Evolutionary conservation across 2,797 vertebrate genomes (phyloP).

Genomic region (Gallirallus australis): DNA sequence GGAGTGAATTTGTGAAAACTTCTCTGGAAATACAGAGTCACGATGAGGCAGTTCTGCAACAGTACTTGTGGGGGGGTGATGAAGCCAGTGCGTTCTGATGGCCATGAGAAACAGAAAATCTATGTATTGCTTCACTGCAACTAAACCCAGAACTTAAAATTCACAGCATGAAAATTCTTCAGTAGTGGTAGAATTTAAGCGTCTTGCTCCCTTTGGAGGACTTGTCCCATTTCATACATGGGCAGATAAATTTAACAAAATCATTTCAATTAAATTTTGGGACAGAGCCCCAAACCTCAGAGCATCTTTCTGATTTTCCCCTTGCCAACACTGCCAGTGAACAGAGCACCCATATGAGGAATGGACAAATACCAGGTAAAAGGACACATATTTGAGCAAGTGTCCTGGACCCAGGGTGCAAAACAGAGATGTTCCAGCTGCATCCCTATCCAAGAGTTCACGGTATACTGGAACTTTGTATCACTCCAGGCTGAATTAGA

Average conservation of each 20-base stretch:
- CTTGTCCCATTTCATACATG: not conserved
- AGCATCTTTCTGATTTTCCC: not conserved
- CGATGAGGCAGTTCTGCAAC: not conserved
- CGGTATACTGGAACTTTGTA: rapidly evolving
- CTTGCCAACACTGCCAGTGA: not conserved
- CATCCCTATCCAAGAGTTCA: not conserved
- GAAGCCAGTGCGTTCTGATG: not conserved
- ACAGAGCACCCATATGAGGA: not conserved
- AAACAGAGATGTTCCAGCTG: not conserved
- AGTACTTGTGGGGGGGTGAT: not conserved
- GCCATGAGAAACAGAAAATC: not conserved
- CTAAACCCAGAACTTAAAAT: not conserved
- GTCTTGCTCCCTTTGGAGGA: not conserved
- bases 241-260: slow-evolving; percentile 14
- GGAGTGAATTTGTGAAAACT: not conserved
- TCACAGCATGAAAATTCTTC: not conserved
- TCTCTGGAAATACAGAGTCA: not conserved
- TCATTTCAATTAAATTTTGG: not conserved
- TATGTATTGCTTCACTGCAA: not conserved
- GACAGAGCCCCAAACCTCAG: not conserved
- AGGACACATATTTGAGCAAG: not conserved
- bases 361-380: not conserved
- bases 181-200: not conserved
- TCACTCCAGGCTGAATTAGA: not conserved
- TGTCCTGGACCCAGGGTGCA: not conserved